phyloP scores from a whole-genome alignment of 2,888 invertebrate species.

The Cyaniris semiargus region DNA sequence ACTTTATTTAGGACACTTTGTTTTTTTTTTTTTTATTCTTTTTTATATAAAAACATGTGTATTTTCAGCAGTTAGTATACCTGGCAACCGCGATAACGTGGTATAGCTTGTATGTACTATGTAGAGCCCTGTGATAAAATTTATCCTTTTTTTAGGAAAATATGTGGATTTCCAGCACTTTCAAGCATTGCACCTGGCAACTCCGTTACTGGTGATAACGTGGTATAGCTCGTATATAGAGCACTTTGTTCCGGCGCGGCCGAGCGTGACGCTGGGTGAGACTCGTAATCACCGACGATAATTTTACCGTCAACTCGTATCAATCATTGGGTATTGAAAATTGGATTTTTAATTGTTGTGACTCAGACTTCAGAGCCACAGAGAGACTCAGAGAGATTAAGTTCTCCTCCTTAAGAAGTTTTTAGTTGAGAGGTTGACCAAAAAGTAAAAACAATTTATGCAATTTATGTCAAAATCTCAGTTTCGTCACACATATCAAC shows the following conservation, averaged over 20 bases:
- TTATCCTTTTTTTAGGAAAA: neutral
- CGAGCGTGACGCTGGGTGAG: conserved; percentile 42
- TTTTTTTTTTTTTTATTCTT: no score
- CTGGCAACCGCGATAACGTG: no score
- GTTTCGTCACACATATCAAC: no score
- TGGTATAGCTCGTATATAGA: conserved; percentile 34
- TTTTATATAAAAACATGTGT: no score
- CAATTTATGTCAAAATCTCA: no score
- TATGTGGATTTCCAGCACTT: neutral
- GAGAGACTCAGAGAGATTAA: neutral
- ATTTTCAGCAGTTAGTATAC: no score
- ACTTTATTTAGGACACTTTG: no score
- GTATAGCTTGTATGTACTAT: no score
- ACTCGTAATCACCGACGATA: conserved; percentile 39
- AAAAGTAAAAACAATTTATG: no score
- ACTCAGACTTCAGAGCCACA: neutral
- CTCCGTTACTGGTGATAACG: conserved; percentile 30
- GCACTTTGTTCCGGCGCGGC: conserved; percentile 44
- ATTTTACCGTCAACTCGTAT: conserved; percentile 35
- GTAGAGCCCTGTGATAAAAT: no score
- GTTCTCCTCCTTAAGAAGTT: no score
- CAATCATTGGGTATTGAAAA: conserved; percentile 3
- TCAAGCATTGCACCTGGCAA: neutral
- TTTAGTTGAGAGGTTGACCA: no score
- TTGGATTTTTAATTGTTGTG: neutral